These are phyloP conservation scores for Drosophila anomalipes DNA, from an alignment of 2,888 invertebrate genomes.

Conservation along the genomic window DNA sequence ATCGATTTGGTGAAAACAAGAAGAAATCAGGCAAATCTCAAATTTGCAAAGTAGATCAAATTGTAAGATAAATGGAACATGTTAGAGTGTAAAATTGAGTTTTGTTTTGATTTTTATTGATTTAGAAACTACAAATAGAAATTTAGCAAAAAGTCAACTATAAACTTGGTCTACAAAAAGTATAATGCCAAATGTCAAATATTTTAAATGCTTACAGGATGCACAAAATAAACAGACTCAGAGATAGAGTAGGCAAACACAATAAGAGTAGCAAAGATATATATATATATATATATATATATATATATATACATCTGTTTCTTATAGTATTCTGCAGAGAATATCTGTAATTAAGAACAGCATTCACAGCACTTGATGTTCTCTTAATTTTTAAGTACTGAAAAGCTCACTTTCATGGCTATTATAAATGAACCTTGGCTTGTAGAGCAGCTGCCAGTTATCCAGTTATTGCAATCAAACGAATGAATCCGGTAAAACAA, in stretches of 20 bases:
- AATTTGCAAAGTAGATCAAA: not conserved
- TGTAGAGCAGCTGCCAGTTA: constrained; percentile 62
- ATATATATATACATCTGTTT: not conserved
- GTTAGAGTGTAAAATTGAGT: not conserved
- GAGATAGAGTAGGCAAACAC: not conserved
- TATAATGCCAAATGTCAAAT: no score
- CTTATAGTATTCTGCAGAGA: constrained; percentile 19
- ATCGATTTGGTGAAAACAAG: not conserved
- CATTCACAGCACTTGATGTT: not conserved
- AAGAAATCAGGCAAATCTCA: not conserved
- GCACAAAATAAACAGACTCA: not conserved
- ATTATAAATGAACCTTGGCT: constrained; percentile 59
- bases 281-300: not conserved
- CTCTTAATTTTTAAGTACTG: constrained; percentile 20
- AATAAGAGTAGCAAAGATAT: not conserved
- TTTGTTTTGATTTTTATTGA: not conserved
- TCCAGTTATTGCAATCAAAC: constrained; percentile 61
- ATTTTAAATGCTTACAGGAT: not conserved
- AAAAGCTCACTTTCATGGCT: constrained; percentile 32
- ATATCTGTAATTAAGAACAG: constrained; percentile 26
- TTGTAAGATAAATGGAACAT: not conserved
- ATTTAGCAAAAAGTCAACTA: not conserved
- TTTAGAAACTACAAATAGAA: not conserved
- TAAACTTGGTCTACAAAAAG: not conserved
- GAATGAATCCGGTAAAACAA: constrained; percentile 74